Conservation (phyloP, 2,113 vertebrate genomes). For the Herpetotheres cachinnans region DNA sequence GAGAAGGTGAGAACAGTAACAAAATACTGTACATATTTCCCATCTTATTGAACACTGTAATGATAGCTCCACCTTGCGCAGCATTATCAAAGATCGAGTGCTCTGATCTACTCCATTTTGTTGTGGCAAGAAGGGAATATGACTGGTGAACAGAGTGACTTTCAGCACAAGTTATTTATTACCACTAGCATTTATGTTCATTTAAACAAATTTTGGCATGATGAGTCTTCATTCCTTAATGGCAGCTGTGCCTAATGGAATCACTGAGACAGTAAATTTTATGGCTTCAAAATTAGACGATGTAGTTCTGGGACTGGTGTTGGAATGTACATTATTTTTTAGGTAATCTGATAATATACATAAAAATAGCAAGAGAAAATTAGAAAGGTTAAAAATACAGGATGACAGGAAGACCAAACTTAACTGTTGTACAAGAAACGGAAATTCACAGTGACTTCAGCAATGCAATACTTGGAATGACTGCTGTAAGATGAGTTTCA, state of each 20-base stretch:
- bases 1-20: not conserved
- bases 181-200: constrained; percentile 8
- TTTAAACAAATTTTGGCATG: constrained; percentile 25
- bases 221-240: not conserved
- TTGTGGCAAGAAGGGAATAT: not conserved
- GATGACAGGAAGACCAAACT: not conserved
- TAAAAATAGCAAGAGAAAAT: not conserved
- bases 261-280: not conserved
- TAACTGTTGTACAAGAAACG: not conserved
- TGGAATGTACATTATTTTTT: not conserved
- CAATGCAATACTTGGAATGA: not conserved
- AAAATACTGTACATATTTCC: not conserved
- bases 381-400: not conserved
- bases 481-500: not conserved
- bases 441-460: not conserved
- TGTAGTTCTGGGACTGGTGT: not conserved
- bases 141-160: not conserved
- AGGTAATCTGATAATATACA: not conserved
- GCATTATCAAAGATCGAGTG: not conserved
- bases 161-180: not conserved
- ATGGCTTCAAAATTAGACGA: not conserved
- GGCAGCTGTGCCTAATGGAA: not conserved
- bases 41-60: not conserved
- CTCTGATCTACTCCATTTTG: not conserved
- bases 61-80: not conserved